A percentile compares a stretch with the other conserved stretches of the same genome.
phyloP scores from a whole-genome alignment of 2,113 vertebrate species.

The Panthera uncia region DNA sequence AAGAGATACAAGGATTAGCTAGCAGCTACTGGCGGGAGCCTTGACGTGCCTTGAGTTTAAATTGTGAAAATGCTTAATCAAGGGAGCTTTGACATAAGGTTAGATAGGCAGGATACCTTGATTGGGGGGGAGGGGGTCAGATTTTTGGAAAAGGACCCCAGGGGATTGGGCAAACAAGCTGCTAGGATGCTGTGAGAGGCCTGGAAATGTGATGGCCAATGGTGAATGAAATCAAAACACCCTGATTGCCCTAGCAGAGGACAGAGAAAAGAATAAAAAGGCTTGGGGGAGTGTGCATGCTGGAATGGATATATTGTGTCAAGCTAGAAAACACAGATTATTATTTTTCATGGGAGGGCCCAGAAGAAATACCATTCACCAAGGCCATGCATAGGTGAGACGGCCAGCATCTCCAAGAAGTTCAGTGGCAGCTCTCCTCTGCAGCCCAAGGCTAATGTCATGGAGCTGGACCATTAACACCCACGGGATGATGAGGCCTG shows the following conservation, averaged over 20 bases:
- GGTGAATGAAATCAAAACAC: neutral
- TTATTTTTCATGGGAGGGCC: neutral
- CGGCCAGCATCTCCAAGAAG: neutral
- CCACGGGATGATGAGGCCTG: neutral
- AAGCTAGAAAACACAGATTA: neutral
- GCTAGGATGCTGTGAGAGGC: neutral
- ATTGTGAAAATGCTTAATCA: conserved; percentile 2
- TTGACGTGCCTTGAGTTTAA: neutral
- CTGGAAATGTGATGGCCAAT: neutral
- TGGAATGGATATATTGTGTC: neutral
- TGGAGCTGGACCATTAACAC: neutral
- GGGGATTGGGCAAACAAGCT: neutral
- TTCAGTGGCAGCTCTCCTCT: neutral
- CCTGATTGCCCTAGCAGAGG: neutral
- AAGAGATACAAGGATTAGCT: neutral
- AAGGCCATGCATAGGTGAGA: neutral
- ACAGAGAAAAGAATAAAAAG: neutral
- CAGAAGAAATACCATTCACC: neutral
- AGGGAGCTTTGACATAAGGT: neutral
- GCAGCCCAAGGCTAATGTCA: neutral
- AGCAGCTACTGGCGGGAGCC: neutral
- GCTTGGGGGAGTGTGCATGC: neutral
- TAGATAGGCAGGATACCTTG: neutral
- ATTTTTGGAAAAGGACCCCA: neutral
- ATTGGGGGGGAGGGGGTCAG: neutral